These are phyloP conservation scores for Peribatodes rhomboidaria DNA, from an alignment of 2,888 invertebrate genomes.

Conservation along the genomic window DNA sequence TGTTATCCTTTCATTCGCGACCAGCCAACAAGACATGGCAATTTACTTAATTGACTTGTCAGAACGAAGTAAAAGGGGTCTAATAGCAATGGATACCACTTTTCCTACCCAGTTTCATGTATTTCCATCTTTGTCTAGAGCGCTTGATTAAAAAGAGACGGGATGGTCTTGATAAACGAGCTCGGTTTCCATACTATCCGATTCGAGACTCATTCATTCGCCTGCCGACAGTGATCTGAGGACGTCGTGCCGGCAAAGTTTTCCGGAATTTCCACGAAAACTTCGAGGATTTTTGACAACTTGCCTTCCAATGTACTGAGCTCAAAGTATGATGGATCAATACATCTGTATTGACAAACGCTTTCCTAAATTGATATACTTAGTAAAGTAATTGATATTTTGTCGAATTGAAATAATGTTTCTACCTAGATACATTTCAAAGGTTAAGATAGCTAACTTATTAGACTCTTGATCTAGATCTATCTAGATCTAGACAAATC, in stretches of 20 bases:
- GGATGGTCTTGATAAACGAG: slow-evolving; percentile 47
- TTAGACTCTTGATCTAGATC: too few relatives aligned
- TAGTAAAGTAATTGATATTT: not conserved
- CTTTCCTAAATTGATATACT: not conserved
- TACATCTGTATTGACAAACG: not conserved
- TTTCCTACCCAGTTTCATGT: slow-evolving; percentile 40
- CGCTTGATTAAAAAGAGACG: slow-evolving; percentile 43
- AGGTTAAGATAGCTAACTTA: not conserved
- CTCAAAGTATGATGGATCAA: slow-evolving; percentile 25
- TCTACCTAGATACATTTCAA: not conserved
- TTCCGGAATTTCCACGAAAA: slow-evolving; percentile 57
- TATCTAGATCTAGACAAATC: too few relatives aligned
- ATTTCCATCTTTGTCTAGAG: slow-evolving; percentile 39
- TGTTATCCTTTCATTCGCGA: slow-evolving; percentile 40
- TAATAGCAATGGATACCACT: slow-evolving; percentile 53
- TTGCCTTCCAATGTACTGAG: slow-evolving; percentile 27
- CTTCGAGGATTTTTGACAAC: slow-evolving; percentile 58
- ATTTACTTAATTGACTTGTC: slow-evolving; percentile 55
- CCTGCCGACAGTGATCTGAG: slow-evolving; percentile 58
- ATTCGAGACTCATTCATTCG: slow-evolving; percentile 60
- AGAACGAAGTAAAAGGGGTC: slow-evolving; percentile 53
- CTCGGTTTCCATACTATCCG: slow-evolving; percentile 50
- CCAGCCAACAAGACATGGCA: slow-evolving; percentile 45
- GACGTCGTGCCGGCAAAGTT: slow-evolving; percentile 53
- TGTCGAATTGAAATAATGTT: not conserved